These are phyloP conservation scores for Ambastaia sidthimunki DNA, from an alignment of 2,797 vertebrate species.

Conservation along the genomic window DNA sequence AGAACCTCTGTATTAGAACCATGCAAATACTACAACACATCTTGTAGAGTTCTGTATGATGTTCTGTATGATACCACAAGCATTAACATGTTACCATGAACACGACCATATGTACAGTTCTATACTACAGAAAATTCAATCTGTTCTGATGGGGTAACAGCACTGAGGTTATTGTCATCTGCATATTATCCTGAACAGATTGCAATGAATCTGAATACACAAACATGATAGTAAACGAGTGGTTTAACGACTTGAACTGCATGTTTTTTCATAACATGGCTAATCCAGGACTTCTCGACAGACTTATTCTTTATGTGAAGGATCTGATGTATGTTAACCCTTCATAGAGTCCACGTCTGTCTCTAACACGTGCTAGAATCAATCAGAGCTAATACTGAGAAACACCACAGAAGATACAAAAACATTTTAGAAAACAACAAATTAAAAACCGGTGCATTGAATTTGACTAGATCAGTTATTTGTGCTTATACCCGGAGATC, in stretches of 20 bases:
- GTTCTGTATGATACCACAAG: constrained; percentile 16
- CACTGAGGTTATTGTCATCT: constrained; percentile 68
- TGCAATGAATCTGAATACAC: constrained; percentile 67
- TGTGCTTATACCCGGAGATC: neutral
- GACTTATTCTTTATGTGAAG: constrained; percentile 65
- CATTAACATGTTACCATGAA: constrained; percentile 4
- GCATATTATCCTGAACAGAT: constrained; percentile 68
- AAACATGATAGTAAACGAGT: constrained; percentile 75
- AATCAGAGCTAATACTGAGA: constrained; percentile 6
- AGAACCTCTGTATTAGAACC: constrained; percentile 9
- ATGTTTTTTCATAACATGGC: constrained; percentile 56
- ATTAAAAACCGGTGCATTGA: neutral
- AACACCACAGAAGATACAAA: neutral
- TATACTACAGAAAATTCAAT: constrained; percentile 67
- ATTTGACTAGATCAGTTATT: neutral
- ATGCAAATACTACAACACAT: neutral
- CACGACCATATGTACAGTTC: constrained; percentile 32
- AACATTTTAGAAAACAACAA: neutral
- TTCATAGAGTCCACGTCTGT: neutral
- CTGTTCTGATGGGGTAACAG: constrained; percentile 32
- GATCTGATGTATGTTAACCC: constrained; percentile 24
- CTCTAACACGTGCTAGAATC: neutral
- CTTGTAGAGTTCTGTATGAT: too few species aligned
- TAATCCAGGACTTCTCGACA: constrained; percentile 65
- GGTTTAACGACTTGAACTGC: constrained; percentile 71